Percentiles rank a stretch among this genome's conserved stretches.
Evolutionary conservation across 2,113 vertebrate species (phyloP).

Genomic region (Amazona guildingii): DNA sequence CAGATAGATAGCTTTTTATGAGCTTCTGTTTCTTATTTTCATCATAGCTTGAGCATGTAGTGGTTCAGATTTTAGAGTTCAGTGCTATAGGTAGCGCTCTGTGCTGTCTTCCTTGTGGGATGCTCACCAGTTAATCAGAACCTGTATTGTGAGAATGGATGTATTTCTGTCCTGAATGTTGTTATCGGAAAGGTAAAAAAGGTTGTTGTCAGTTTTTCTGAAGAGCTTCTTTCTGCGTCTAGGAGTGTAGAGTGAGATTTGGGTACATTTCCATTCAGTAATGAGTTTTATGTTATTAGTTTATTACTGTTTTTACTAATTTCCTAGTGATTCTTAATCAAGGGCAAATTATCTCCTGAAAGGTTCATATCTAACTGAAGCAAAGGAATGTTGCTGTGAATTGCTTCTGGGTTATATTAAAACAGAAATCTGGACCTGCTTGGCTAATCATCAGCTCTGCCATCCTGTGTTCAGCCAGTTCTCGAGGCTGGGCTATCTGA

Average conservation of each 20-base stretch:
- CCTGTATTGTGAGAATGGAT: background rate
- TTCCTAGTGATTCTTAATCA: constrained; percentile 47
- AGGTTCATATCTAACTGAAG: background rate
- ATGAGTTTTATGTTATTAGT: background rate
- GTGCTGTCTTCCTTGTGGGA: background rate
- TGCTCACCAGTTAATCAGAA: background rate
- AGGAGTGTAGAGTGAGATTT: background rate
- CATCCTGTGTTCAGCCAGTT: fast-evolving
- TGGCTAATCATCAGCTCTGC: background rate
- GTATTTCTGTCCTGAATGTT: background rate
- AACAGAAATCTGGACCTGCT: background rate
- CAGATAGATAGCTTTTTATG: background rate
- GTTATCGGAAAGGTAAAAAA: background rate
- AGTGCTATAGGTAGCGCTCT: background rate
- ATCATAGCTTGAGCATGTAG: background rate
- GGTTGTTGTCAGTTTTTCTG: background rate
- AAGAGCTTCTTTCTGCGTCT: background rate
- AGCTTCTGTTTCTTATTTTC: background rate
- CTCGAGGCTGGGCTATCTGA: background rate
- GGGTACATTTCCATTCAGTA: background rate
- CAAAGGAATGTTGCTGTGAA: background rate
- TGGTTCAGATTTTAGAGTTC: background rate
- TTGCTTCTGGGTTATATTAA: background rate
- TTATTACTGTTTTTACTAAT: constrained; percentile 47
- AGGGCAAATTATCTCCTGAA: constrained; percentile 20